Conservation (phyloP, 2,113 vertebrate genomes). For the Triplophysa rosa region DNA sequence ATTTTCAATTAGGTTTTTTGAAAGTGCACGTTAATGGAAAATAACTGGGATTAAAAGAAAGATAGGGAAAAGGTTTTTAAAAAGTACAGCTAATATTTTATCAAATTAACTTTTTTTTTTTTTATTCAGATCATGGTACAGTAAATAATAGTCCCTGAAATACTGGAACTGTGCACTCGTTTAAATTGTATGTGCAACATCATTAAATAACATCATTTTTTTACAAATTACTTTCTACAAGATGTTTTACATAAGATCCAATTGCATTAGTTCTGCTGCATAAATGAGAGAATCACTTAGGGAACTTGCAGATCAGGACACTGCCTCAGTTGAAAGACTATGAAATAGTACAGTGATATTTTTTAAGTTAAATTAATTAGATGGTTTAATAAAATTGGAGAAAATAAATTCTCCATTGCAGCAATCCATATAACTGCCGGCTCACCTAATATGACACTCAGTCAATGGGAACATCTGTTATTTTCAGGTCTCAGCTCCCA, state of each 20-base stretch:
- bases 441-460: not conserved
- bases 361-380: not conserved
- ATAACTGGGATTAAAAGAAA: not conserved
- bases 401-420: constrained; percentile 8
- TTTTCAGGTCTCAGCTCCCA: too few relatives aligned
- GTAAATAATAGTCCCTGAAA: not conserved
- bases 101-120: too few relatives aligned
- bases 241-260: constrained; percentile 35
- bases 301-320: not conserved
- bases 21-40: not conserved
- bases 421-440: constrained; percentile 4
- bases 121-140: not conserved
- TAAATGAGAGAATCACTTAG: not conserved
- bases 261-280: not conserved
- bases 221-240: not conserved
- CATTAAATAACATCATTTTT: constrained; percentile 9
- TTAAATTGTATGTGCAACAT: not conserved
- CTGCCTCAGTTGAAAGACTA: not conserved
- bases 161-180: not conserved
- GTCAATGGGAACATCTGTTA: constrained; percentile 12
- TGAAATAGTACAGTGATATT: not conserved
- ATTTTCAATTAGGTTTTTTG: not conserved
- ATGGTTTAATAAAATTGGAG: not conserved
- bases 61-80: not conserved
- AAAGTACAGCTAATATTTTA: not conserved